These are phyloP conservation scores for Pomacea canaliculata DNA, from an alignment of 2,888 invertebrate species.

Conservation along the genomic window DNA sequence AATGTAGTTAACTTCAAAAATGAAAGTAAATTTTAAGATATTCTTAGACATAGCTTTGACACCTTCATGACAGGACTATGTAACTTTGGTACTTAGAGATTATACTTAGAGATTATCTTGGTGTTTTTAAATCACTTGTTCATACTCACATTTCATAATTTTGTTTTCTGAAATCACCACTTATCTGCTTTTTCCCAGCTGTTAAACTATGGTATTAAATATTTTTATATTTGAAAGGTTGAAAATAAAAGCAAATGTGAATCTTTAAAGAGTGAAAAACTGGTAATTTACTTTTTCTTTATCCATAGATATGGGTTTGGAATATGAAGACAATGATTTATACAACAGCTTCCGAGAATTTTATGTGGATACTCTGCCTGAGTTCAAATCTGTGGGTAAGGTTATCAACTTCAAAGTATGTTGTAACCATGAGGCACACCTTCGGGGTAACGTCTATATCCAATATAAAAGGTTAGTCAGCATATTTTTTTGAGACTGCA, in stretches of 20 bases:
- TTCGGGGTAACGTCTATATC: slow-evolving; percentile 91
- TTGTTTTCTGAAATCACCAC: background rate
- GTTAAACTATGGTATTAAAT: too few species aligned
- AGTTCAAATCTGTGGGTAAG: slow-evolving; percentile 76
- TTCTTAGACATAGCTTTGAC: too few species aligned
- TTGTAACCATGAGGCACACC: slow-evolving; percentile 86
- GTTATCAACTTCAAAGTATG: slow-evolving; percentile 78
- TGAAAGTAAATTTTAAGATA: too few species aligned
- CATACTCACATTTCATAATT: background rate
- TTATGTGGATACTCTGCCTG: slow-evolving; percentile 86
- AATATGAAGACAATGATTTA: slow-evolving; percentile 86
- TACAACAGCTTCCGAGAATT: slow-evolving; percentile 86
- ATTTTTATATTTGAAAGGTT: background rate
- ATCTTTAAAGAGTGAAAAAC: too few species aligned
- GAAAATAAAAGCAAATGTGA: too few species aligned
- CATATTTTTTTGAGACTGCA: background rate
- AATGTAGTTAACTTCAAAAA: too few species aligned
- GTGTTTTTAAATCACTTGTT: background rate
- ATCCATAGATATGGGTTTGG: slow-evolving; percentile 79
- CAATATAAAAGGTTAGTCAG: slow-evolving; percentile 77
- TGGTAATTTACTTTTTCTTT: slow-evolving; percentile 2
- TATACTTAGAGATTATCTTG: background rate
- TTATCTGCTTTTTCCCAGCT: too few species aligned
- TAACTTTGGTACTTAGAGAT: background rate
- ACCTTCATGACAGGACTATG: too few species aligned